Percentiles rank a stretch among this genome's conserved stretches.
Evolutionary conservation across 2,797 vertebrate genomes (phyloP).

Genomic region (Esox lucius): DNA sequence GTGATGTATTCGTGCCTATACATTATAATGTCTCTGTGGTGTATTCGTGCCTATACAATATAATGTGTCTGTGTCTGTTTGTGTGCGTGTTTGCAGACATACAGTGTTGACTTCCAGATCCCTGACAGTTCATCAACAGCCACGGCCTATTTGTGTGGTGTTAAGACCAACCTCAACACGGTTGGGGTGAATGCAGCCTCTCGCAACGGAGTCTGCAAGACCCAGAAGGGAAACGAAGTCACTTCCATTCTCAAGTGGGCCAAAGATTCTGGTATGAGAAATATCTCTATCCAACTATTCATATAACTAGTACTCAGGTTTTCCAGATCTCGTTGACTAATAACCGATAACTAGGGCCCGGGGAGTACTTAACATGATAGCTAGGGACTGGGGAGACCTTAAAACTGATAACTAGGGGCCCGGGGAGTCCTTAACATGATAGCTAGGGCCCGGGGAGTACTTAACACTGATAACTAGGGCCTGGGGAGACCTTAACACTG

Average conservation of each 20-base stretch:
- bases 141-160: constrained; percentile 79
- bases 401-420: no score
- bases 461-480: no score
- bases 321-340: neutral
- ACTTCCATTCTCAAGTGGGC: constrained; percentile 80
- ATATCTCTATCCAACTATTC: neutral
- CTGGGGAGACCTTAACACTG: no score
- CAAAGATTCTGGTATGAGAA: constrained; percentile 71
- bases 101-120: constrained; percentile 80
- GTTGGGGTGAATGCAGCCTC: constrained; percentile 70
- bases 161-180: constrained; percentile 77
- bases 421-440: neutral
- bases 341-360: neutral
- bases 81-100: constrained; percentile 63
- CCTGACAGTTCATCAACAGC: constrained; percentile 77
- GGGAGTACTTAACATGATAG: neutral
- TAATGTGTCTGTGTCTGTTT: constrained; percentile 24
- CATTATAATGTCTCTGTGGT: no score
- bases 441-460: no score
- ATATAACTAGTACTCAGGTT: neutral
- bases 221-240: constrained; percentile 78
- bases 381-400: neutral
- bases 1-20: no score
- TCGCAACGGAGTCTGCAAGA: constrained; percentile 71
- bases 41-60: constrained; percentile 1